Percentiles rank a stretch among this genome's conserved stretches.
Evolutionary conservation across 1,140 invertebrate species (phyloP).

Genomic region (Chironomus striatipennis): DNA sequence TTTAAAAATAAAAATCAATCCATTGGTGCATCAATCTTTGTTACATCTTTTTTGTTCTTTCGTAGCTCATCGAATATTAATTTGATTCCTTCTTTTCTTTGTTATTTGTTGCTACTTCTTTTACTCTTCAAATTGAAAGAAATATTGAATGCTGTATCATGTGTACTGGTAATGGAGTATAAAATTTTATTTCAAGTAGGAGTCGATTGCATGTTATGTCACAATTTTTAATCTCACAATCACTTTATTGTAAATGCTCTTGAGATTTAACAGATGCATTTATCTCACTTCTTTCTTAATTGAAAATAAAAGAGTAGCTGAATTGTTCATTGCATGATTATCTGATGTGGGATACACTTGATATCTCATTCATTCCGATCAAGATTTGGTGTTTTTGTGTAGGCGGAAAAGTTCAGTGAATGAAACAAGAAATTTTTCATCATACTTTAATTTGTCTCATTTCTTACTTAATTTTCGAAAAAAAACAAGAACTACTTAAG

Average conservation of each 20-base stretch:
- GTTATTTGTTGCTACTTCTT: background rate
- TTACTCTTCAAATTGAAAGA: background rate
- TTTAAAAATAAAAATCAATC: background rate
- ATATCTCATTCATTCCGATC: background rate
- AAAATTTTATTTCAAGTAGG: background rate
- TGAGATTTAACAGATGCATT: no score
- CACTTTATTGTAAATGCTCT: no score
- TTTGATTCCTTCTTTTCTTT: background rate
- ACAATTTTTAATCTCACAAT: background rate
- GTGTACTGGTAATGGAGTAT: background rate
- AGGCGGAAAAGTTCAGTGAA: background rate
- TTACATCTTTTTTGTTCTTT: background rate
- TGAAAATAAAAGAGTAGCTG: slow-evolving; percentile 1
- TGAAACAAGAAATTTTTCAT: no score
- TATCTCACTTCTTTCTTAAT: background rate
- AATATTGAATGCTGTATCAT: background rate
- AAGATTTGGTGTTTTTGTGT: background rate
- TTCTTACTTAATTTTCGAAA: background rate
- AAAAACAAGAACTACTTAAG: no score
- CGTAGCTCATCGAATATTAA: background rate
- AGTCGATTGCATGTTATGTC: slow-evolving; percentile 5
- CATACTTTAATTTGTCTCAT: background rate
- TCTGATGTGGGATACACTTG: background rate
- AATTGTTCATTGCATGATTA: background rate
- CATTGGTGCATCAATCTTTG: background rate